Conservation (phyloP, 2,797 vertebrate species). For the Dendrocincla tyrannina region DNA sequence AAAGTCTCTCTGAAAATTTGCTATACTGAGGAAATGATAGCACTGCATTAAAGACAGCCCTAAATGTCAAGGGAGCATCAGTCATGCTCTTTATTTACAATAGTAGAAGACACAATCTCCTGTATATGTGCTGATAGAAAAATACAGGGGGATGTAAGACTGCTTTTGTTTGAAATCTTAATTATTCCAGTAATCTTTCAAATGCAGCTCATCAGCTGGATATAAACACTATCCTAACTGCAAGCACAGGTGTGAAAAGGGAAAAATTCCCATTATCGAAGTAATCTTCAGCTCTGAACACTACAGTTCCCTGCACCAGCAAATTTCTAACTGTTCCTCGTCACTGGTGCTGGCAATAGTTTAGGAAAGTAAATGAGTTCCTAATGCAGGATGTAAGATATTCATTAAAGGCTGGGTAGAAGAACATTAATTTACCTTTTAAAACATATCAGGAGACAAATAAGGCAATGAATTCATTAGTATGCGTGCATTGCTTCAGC, state of each 20-base stretch:
- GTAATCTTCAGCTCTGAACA: slow-evolving; percentile 32
- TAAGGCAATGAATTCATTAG: background rate
- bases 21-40: background rate
- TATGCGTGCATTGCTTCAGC: background rate
- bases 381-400: slow-evolving; percentile 58
- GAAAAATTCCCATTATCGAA: slow-evolving; percentile 39
- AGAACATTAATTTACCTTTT: slow-evolving; percentile 49
- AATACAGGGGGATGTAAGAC: background rate
- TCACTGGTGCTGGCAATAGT: slow-evolving; percentile 34
- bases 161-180: slow-evolving; percentile 1
- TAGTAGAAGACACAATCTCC: background rate
- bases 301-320: background rate
- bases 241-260: slow-evolving; percentile 35
- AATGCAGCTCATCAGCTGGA: slow-evolving; percentile 9
- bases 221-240: slow-evolving; percentile 29
- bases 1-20: background rate
- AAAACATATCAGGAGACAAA: slow-evolving; percentile 28
- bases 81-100: slow-evolving; percentile 1
- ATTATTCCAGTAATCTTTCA: slow-evolving; percentile 17
- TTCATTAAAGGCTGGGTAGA: slow-evolving; percentile 57
- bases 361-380: slow-evolving; percentile 34
- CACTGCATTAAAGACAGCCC: background rate
- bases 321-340: slow-evolving; percentile 46
- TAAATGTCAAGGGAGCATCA: slow-evolving; percentile 6
- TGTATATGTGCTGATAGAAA: background rate